Evolutionary conservation across 2,888 invertebrate species (phyloP).

Genomic region (Epistrophe grossulariae): DNA sequence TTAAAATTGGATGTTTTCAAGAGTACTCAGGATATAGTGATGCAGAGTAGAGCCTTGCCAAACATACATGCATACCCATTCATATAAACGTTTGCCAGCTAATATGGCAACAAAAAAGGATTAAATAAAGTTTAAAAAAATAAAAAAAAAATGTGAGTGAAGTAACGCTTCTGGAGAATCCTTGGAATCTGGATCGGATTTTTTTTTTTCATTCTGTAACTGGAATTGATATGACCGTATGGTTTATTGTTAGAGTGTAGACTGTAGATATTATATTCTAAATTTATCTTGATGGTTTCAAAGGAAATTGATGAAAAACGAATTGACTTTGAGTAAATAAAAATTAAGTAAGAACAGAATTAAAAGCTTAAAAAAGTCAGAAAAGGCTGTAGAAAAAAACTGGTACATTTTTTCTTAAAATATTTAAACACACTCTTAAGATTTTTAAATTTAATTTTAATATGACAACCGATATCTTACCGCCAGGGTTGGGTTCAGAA

Average conservation of each 20-base stretch:
- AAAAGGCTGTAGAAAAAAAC: no score
- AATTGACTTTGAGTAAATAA: not conserved
- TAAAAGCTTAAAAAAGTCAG: no score
- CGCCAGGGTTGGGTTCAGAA: no score
- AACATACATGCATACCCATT: not conserved
- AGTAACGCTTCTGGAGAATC: conserved; percentile 54
- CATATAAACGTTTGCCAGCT: not conserved
- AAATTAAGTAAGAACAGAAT: no score
- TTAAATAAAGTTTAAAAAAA: conserved; percentile 21
- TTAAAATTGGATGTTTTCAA: conserved; percentile 69
- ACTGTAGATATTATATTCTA: no score
- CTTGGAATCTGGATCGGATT: conserved; percentile 63
- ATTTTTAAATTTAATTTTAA: no score
- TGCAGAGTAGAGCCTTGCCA: not conserved
- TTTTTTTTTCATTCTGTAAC: conserved; percentile 37
- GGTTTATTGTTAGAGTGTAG: not conserved
- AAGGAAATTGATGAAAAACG: not conserved
- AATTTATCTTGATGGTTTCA: not conserved
- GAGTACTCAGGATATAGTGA: conserved; percentile 35
- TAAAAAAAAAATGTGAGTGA: conserved; percentile 22
- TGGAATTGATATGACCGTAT: conserved; percentile 48
- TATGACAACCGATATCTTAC: no score
- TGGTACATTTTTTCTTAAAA: no score
- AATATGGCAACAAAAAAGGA: conserved; percentile 31
- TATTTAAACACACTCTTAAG: no score